Conservation (phyloP, 2,113 vertebrate species). For the Ptyas mucosa region DNA sequence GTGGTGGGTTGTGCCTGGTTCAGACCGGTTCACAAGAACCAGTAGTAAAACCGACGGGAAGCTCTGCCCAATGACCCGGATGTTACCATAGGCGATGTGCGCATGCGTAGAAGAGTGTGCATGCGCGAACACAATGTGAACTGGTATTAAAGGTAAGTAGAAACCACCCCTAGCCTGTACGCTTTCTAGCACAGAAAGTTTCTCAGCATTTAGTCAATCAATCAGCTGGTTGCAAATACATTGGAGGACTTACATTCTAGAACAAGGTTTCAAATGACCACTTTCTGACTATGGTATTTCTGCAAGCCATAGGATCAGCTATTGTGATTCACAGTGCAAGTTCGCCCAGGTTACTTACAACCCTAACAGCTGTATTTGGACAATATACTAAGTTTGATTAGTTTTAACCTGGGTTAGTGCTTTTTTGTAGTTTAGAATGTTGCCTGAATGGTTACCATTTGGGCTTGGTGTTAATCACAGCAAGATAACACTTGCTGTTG, state of each 20-base stretch:
- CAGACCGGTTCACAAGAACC: no score
- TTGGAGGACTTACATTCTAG: background rate
- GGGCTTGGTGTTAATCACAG: background rate
- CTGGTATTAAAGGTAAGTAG: no score
- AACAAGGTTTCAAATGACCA: background rate
- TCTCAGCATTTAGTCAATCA: background rate
- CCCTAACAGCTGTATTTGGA: background rate
- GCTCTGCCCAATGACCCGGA: no score
- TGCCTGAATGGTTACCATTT: background rate
- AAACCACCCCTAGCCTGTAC: no score
- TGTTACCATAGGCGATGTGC: no score
- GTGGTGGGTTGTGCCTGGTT: no score
- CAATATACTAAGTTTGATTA: background rate
- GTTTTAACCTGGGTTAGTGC: background rate
- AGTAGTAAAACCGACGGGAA: no score
- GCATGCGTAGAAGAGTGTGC: no score
- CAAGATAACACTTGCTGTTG: background rate
- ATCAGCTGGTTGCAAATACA: background rate
- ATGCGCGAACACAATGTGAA: no score
- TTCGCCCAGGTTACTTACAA: background rate
- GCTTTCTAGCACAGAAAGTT: background rate
- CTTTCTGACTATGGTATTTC: background rate
- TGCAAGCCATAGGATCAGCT: background rate
- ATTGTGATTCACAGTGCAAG: background rate
- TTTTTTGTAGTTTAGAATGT: background rate